A percentile compares a stretch with the other conserved stretches of the same genome.
Conservation (phyloP, 1,140 invertebrate species). For the Meloidogyne hapla region DNA sequence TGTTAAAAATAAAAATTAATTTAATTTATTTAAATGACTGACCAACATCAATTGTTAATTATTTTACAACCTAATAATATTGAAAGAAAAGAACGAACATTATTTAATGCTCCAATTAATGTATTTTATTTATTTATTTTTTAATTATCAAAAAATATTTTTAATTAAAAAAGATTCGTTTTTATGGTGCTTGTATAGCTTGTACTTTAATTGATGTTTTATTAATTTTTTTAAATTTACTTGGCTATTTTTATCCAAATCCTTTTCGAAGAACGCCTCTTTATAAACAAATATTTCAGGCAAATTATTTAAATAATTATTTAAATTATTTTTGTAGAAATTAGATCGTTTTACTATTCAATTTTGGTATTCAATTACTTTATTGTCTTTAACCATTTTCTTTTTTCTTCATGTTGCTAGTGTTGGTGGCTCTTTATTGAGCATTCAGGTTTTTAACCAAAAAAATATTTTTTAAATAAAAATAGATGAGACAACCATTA, state of each 20-base stretch:
- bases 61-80: background rate
- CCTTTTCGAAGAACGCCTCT: constrained; percentile 18
- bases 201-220: constrained; percentile 23
- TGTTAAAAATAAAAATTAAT: background rate
- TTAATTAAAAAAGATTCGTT: constrained; percentile 11
- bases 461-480: background rate
- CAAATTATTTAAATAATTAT: background rate
- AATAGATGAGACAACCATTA: background rate
- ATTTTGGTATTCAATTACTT: constrained; percentile 20
- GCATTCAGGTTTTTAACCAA: constrained; percentile 35
- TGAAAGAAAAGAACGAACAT: constrained; percentile 6
- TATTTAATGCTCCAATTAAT: constrained; percentile 6
- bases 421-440: constrained; percentile 36
- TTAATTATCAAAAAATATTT: background rate
- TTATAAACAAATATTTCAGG: constrained; percentile 23
- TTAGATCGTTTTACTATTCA: constrained; percentile 7
- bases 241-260: constrained; percentile 22
- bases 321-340: constrained; percentile 10
- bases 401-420: constrained; percentile 44
- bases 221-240: constrained; percentile 7
- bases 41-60: background rate
- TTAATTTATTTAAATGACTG: background rate
- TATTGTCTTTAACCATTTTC: constrained; percentile 34
- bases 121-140: background rate
- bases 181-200: constrained; percentile 13